Conservation (phyloP, 2,888 invertebrate genomes). For the Volucella inanis region DNA sequence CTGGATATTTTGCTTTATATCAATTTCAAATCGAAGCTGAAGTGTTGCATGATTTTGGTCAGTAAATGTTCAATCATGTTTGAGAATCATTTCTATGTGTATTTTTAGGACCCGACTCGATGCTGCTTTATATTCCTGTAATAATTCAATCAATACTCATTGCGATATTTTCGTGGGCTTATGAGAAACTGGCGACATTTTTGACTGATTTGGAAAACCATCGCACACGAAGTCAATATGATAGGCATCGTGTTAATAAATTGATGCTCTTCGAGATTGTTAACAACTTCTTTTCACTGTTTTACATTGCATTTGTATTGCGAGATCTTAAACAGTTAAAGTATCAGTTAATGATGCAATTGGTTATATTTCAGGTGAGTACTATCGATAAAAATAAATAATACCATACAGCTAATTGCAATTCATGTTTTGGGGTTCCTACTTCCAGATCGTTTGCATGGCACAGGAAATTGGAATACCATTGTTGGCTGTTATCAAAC, state of each 20-base stretch:
- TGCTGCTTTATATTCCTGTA: constrained; percentile 86
- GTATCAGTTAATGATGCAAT: constrained; percentile 88
- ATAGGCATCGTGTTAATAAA: constrained; percentile 89
- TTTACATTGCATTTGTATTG: constrained; percentile 90
- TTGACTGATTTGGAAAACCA: constrained; percentile 91
- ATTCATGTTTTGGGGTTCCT: too few relatives aligned
- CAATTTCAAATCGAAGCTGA: constrained; percentile 89
- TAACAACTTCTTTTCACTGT: constrained; percentile 90
- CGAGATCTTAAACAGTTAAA: constrained; percentile 88
- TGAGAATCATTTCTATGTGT: too few relatives aligned
- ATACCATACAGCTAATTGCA: too few relatives aligned
- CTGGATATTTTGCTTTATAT: constrained; percentile 87
- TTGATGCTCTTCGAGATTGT: constrained; percentile 90
- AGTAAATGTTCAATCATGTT: background rate
- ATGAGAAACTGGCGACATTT: constrained; percentile 87
- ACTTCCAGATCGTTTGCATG: constrained; percentile 79
- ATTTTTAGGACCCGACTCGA: constrained; percentile 80
- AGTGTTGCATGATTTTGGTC: constrained; percentile 83
- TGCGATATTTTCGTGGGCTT: constrained; percentile 87
- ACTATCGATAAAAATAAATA: too few relatives aligned
- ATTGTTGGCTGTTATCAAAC: constrained; percentile 81
- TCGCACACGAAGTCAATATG: constrained; percentile 89
- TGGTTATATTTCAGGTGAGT: constrained; percentile 86
- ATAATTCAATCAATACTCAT: constrained; percentile 88
- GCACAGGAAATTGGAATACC: constrained; percentile 83